These are phyloP conservation scores for Enteromius thamalakanensis DNA, from an alignment of 2,797 vertebrate species.

Conservation along the genomic window DNA sequence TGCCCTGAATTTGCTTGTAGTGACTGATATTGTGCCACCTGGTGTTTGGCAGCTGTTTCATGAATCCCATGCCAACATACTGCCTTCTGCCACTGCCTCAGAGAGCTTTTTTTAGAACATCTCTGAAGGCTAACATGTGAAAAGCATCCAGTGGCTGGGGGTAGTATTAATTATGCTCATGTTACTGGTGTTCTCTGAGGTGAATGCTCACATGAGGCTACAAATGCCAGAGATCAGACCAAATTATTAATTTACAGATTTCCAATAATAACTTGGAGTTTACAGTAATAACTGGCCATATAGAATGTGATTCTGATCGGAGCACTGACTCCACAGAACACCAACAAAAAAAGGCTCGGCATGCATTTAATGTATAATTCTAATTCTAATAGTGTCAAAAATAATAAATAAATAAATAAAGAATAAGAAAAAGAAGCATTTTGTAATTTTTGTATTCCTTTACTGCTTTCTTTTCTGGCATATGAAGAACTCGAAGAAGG, in stretches of 20 bases:
- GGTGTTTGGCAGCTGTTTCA: conserved; percentile 39
- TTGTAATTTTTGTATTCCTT: conserved; percentile 67
- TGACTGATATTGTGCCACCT: conserved; percentile 46
- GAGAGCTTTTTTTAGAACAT: conserved; percentile 32
- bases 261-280: not conserved
- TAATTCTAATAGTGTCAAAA: conserved; percentile 1
- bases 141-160: conserved; percentile 13
- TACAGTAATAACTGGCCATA: not conserved
- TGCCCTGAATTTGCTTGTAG: conserved; percentile 24
- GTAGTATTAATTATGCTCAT: conserved; percentile 44
- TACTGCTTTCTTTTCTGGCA: conserved; percentile 75
- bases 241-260: not conserved
- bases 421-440: not conserved
- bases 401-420: not conserved
- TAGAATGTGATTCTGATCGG: not conserved
- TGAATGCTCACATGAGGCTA: conserved; percentile 24
- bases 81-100: conserved; percentile 33
- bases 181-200: conserved; percentile 36
- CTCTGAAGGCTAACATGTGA: conserved; percentile 40
- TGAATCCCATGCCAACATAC: conserved; percentile 33
- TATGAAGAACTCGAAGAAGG: conserved; percentile 86
- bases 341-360: conserved; percentile 7
- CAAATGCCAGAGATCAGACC: not conserved
- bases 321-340: conserved; percentile 39
- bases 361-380: conserved; percentile 31